A percentile compares a stretch with the other conserved stretches of the same genome.
Evolutionary conservation across 2,113 vertebrate species (phyloP).

Genomic region (Calidris pygmaea): DNA sequence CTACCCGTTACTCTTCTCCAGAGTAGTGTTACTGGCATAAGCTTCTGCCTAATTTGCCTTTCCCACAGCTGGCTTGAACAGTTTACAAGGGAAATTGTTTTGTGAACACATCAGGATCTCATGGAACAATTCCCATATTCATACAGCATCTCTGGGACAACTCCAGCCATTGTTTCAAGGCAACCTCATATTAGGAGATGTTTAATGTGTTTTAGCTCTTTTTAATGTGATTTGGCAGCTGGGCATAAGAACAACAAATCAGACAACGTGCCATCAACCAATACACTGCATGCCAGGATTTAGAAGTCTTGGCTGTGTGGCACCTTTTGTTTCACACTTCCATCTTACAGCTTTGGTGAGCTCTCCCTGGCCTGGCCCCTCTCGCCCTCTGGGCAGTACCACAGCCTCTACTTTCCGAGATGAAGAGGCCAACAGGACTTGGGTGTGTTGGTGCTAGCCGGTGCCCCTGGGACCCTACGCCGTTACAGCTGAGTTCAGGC

Average conservation of each 20-base stretch:
- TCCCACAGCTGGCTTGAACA: background rate
- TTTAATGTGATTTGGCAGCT: constrained; percentile 6
- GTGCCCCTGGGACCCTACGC: fast-evolving
- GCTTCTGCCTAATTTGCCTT: background rate
- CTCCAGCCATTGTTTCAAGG: constrained; percentile 48
- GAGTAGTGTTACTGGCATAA: background rate
- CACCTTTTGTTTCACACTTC: background rate
- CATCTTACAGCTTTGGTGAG: background rate
- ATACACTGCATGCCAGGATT: background rate
- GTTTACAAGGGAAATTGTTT: background rate
- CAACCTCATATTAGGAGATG: background rate
- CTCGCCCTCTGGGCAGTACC: background rate
- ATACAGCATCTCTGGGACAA: constrained; percentile 5
- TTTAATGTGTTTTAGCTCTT: constrained; percentile 8
- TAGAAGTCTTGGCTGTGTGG: background rate
- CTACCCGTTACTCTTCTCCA: background rate
- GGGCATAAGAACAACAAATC: background rate
- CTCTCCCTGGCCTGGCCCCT: background rate
- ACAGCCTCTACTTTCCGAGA: background rate
- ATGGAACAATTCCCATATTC: constrained; percentile 11
- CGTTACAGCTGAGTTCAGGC: background rate
- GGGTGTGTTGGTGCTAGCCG: background rate
- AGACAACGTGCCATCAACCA: background rate
- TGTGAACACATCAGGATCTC: background rate
- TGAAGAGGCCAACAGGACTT: background rate